phyloP scores from a whole-genome alignment of 1,140 invertebrate genomes.

The Atopsyche davidsoni region DNA sequence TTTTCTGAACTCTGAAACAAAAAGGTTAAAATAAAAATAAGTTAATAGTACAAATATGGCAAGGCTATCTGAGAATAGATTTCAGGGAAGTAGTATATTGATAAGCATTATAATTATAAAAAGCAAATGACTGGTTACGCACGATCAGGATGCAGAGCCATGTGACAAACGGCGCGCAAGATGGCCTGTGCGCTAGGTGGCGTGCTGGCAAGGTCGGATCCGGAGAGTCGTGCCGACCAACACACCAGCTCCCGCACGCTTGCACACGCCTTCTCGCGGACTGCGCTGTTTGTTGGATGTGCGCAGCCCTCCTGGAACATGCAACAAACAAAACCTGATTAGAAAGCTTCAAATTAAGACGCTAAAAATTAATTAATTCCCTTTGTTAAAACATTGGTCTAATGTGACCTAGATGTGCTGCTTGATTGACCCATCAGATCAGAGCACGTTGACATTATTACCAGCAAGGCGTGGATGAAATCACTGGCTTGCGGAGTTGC shows the following conservation, averaged over 20 bases:
- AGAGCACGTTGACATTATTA: too few relatives aligned
- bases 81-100: not conserved
- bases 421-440: not conserved
- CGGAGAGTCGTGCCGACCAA: constrained; percentile 12
- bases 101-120: constrained; percentile 3
- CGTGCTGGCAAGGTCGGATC: not conserved
- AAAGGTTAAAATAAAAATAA: constrained; percentile 1
- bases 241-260: constrained; percentile 18
- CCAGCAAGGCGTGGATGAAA: constrained; percentile 20
- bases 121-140: not conserved
- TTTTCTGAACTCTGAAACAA: constrained; percentile 20
- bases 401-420: not conserved
- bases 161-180: constrained; percentile 22
- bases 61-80: not conserved
- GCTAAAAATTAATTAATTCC: not conserved
- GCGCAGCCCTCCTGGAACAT: constrained; percentile 17
- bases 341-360: not conserved
- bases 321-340: constrained; percentile 1
- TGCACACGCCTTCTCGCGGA: constrained; percentile 17
- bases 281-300: constrained; percentile 14
- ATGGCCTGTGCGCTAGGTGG: constrained; percentile 14
- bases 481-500: constrained; percentile 7
- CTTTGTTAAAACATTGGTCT: not conserved
- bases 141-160: constrained; percentile 24
- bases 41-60: not conserved